Evolutionary conservation across 2,888 invertebrate species (phyloP), one percentile per base, ranked within the genome.

Genomic region (Dryobota labecula): DNA sequence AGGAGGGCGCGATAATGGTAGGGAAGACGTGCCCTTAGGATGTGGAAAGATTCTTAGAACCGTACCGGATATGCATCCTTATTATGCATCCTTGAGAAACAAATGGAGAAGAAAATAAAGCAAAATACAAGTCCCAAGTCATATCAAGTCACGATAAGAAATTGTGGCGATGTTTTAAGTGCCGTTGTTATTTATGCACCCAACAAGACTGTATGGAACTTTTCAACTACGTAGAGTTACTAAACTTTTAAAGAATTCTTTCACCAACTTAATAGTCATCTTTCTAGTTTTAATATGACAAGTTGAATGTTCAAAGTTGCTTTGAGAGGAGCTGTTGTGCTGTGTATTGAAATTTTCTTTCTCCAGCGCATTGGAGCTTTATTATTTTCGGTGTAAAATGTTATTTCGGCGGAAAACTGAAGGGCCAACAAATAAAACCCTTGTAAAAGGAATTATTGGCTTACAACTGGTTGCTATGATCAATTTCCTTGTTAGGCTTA

Each of bases 211-310:
- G 30, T 73, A 56, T 67, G 69, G 68, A 80, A 75, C 66, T 75
- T 61, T 69, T 45, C 63, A 76, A 67, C 58, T 67, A 65, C 54
- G 45, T 62, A 58, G 70, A 83, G 60, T 81, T 76, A 27, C 60
- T 49, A 30, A 53, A 82, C 66, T 83, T 72, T 47, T 18, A 43
- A 70, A 70, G 71, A 76, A 78, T 84, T 79, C 73, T 70, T 82
- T 74, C 41, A 74, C 47, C 60, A 73, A 79, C 69, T 77, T 65
- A 61, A 73, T 47, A 78, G 79, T 74, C 72, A 82, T 84, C 57
- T 77, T 69, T 84, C 73, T 72, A 72, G 70, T 58, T 75, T n/a
- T n/a, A n/a, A 79, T 73, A 77, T 78, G 79, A 76, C 72, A 84
- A 78, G 70, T 74, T 84, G 71, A 78, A 85, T 74, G 65, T 63